Evolutionary conservation across 2,113 vertebrate genomes (phyloP), one percentile per base, ranked within the genome.

Genomic region (Machaerirhynchus nigripectus): DNA sequence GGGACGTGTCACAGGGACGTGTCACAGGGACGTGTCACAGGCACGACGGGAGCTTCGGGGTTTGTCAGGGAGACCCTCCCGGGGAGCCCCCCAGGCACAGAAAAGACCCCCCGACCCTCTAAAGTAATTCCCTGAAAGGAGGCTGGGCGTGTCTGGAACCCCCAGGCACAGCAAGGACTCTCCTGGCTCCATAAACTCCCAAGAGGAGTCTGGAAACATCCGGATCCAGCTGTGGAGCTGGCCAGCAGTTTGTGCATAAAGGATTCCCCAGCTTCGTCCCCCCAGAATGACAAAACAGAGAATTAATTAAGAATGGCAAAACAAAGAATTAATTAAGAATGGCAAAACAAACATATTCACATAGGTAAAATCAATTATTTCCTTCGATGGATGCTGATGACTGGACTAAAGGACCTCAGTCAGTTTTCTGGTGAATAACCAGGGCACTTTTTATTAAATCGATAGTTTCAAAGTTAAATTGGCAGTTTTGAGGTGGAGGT

Each of bases 21-120:
- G n/a, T n/a, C n/a, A n/a, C 11, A 6, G 47, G 47, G 39, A 26
- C 0, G 14, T 31, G 57, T 6, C n/a, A 10, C 13, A 9, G 63
- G 33, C 31, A 27, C 9, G 1, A 17, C 3, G 14, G 63, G 22
- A 77, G 14, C 6, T 0, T 1, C 2, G 1, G 35, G 5, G 5
- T 21, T 70, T 19, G 4, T 5, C 42, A 9, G 59, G 52, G 77
- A 59, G 13, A 81, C 9, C 12, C 31, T 37, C 50, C 21, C 35
- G 1, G 15, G 59, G 33, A 37, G 10, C 65, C 55, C 35, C 35
- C 31, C 37, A 37, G 33, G 13, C 19, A n/a, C 40, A 19, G 28
- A 15, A 56, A 39, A 15, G 27, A 53, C 3, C 21, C 27, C 56
- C 26, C 3, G 26, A 27, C 7, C 33, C 28, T 4, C 20, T 1